These are phyloP conservation scores for Cataglyphis altisquamis DNA, from an alignment of 2,888 invertebrate genomes.

Conservation along the genomic window DNA sequence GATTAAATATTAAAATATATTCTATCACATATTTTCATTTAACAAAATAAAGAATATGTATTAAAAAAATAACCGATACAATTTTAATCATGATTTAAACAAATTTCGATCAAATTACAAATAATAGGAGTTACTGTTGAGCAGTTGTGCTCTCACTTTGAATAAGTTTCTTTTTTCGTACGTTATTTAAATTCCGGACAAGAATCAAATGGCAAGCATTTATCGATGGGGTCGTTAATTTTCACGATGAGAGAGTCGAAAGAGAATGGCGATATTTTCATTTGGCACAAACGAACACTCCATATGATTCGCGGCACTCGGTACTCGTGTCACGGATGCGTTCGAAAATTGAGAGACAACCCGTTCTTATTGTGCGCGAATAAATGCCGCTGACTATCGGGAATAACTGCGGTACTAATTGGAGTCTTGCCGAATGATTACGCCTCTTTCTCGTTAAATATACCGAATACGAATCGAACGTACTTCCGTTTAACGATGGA, in stretches of 20 bases:
- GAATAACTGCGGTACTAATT: slow-evolving; percentile 52
- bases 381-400: slow-evolving; percentile 30
- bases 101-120: slow-evolving; percentile 3
- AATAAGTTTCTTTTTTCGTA: neutral
- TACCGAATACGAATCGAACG: slow-evolving; percentile 15
- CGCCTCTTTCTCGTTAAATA: slow-evolving; percentile 40
- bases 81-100: slow-evolving; percentile 2
- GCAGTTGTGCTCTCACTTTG: slow-evolving; percentile 2
- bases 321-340: slow-evolving; percentile 39
- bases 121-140: neutral
- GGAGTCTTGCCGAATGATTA: slow-evolving; percentile 43
- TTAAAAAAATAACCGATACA: slow-evolving; percentile 1
- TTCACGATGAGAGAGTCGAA: slow-evolving; percentile 25
- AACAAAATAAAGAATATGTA: neutral
- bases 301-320: slow-evolving; percentile 1
- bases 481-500: slow-evolving; percentile 47
- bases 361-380: slow-evolving; percentile 13
- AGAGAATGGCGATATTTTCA: neutral
- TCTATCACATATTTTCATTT: neutral
- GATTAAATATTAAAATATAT: neutral
- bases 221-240: slow-evolving; percentile 38
- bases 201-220: slow-evolving; percentile 27
- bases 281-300: neutral
- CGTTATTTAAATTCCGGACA: slow-evolving; percentile 34
- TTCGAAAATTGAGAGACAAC: slow-evolving; percentile 43